Evolutionary conservation across 1,140 invertebrate genomes (phyloP).

Genomic region (Brachionus angularis): DNA sequence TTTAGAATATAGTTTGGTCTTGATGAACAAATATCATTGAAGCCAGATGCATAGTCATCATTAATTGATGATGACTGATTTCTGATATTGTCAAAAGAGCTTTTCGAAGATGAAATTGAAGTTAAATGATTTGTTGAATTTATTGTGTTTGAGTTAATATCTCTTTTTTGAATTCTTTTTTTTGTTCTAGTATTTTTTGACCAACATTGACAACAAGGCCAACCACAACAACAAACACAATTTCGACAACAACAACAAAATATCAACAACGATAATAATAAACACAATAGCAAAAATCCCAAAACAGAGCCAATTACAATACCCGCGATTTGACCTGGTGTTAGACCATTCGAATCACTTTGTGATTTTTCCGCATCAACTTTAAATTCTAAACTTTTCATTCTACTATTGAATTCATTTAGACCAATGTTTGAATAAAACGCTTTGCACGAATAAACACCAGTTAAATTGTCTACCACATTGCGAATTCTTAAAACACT

Average conservation of each 20-base stretch:
- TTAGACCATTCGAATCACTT: not conserved
- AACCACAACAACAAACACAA: constrained; percentile 18
- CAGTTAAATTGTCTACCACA: not conserved
- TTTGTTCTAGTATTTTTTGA: no score
- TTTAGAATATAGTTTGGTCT: no score
- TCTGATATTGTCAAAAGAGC: not conserved
- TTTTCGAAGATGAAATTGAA: not conserved
- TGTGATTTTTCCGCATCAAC: not conserved
- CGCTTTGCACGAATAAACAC: constrained; percentile 30
- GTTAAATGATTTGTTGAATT: not conserved
- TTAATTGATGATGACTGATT: no score
- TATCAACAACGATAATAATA: not conserved
- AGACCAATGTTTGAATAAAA: constrained; percentile 3
- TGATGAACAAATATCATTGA: no score
- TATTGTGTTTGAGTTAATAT: no score
- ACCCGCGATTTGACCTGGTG: constrained; percentile 16
- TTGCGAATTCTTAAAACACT: constrained; percentile 25
- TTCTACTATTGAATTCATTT: constrained; percentile 1
- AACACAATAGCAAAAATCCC: constrained; percentile 15
- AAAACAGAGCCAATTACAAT: constrained; percentile 18
- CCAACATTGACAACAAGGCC: no score
- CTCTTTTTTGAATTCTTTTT: no score
- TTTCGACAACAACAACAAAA: constrained; percentile 30
- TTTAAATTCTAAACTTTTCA: not conserved
- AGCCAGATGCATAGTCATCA: no score